Base-by-base conservation (phyloP, 2,797 vertebrate species). In the Loris lydekkerianus region DNA sequence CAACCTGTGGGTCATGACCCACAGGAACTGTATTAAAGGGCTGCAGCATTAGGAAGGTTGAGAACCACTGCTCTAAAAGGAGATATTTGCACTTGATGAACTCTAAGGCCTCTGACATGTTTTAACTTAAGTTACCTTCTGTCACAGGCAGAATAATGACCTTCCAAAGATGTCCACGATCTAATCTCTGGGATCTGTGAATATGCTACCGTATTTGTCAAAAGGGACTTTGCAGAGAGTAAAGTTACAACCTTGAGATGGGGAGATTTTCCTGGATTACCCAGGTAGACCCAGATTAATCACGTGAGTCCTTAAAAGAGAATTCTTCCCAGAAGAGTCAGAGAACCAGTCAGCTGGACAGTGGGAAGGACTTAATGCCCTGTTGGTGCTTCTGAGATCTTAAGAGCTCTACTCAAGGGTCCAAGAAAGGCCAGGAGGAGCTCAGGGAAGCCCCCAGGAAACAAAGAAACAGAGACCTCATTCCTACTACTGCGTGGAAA, bases 261-360 rank as follows among this genome's bases (percentile, higher is more conserved):
- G 72, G 27, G 40, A 91, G 80, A 93, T 37, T 80, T 86, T 53
- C 86, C 75, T 40, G 34, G 80, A 40, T 76, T 69, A 93, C 20
- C 83, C 23, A 40, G 70, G 77, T 29, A 46, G 87, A 69, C 25
- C 8, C 43, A 49, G 43, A 53, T 46, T 77, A 85, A 93, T 77
- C 93, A 49, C 69, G 3, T 14, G 87, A 86, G 34, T 27, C 43
- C 81, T 90, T 85, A 60, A 21, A 96, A 75, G 25, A 83, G 63
- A 49, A 2, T 5, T 10, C 53, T 61, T 80, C 91, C 75, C 34
- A 86, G 94, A 7, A 93, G 78, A 58, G 70, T 67, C 75, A 75
- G 73, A 69, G 65, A 70, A 43, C 61, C 49, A 11, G 15, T 7
- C 27, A 40, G 73, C 53, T 2, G 29, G 9, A n/a, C 34, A 3